Percentiles rank a stretch among this genome's conserved stretches.
phyloP scores from a whole-genome alignment of 37 sponge, comb jelly and placozoan genomes.

The Amphimedon queenslandica region DNA sequence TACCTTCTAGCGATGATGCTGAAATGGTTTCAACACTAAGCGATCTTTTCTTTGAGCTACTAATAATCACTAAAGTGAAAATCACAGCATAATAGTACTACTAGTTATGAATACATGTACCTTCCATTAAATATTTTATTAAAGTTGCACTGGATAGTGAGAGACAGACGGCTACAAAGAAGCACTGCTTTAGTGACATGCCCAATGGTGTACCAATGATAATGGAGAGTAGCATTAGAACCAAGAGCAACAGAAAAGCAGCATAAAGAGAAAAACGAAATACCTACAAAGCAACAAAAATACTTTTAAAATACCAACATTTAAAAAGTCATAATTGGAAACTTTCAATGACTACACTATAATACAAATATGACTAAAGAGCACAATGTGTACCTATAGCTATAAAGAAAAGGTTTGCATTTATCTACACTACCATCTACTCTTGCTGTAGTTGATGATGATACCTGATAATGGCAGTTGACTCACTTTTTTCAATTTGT shows the following conservation, averaged over 20 bases:
- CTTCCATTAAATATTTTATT: conserved; percentile 57
- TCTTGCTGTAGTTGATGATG: neutral
- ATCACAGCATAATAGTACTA: too few relatives aligned
- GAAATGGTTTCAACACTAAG: too few relatives aligned
- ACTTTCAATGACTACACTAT: too few relatives aligned
- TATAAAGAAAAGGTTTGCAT: neutral
- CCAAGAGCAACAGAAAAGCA: conserved; percentile 33
- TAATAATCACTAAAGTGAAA: too few relatives aligned
- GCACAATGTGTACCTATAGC: neutral
- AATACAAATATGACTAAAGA: neutral
- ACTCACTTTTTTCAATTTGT: conserved; percentile 75
- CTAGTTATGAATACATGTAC: conserved; percentile 28
- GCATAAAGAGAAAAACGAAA: conserved; percentile 75
- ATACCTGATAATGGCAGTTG: neutral
- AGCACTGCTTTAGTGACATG: conserved; percentile 38
- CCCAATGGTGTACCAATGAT: conserved; percentile 39
- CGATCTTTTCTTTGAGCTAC: too few relatives aligned
- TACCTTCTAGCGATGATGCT: too few relatives aligned
- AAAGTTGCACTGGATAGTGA: conserved; percentile 84
- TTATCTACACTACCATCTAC: too few relatives aligned
- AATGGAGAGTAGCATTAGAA: conserved; percentile 23
- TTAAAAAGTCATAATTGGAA: too few relatives aligned
- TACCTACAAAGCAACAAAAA: too few relatives aligned
- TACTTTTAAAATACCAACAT: too few relatives aligned
- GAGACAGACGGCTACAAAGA: conserved; percentile 82